Percentiles rank a stretch among this genome's conserved stretches.
Evolutionary conservation across 2,113 vertebrate genomes (phyloP).

Genomic region (Leptobrachium leishanense): DNA sequence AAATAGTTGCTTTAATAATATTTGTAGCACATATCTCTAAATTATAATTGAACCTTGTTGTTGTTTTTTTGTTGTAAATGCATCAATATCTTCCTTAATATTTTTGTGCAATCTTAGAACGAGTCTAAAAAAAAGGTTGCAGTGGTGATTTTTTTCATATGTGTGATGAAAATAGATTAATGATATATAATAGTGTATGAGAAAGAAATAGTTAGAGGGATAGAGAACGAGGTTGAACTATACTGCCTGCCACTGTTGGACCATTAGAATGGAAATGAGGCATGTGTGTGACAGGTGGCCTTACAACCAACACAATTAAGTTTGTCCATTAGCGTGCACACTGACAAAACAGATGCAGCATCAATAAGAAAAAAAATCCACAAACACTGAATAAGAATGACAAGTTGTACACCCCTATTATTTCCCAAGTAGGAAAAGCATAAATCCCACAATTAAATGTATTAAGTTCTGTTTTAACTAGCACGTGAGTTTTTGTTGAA

Average conservation of each 20-base stretch:
- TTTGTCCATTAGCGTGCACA: slow-evolving; percentile 85
- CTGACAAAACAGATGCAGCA: slow-evolving; percentile 85
- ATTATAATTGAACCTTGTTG: too few species aligned
- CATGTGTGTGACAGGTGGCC: slow-evolving; percentile 92
- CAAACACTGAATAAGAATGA: slow-evolving; percentile 69
- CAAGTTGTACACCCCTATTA: slow-evolving; percentile 74
- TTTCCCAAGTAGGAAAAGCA: slow-evolving; percentile 71
- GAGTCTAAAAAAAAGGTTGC: too few species aligned
- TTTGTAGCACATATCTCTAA: too few species aligned
- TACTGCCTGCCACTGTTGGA: slow-evolving; percentile 79
- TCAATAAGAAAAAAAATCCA: slow-evolving; percentile 73
- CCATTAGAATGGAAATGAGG: slow-evolving; percentile 94
- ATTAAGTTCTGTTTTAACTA: slow-evolving; percentile 2
- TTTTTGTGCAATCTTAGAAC: too few species aligned
- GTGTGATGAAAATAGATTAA: too few species aligned
- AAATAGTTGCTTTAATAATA: too few species aligned
- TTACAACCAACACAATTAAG: slow-evolving; percentile 94
- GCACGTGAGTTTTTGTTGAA: slow-evolving; percentile 16
- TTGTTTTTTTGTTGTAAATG: too few species aligned
- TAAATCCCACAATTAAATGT: slow-evolving; percentile 62
- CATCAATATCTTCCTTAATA: too few species aligned
- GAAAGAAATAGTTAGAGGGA: not conserved
- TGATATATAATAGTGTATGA: too few species aligned
- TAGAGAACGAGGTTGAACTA: slow-evolving; percentile 55
- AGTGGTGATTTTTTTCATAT: too few species aligned